Base-by-base conservation (phyloP, 1,140 invertebrate species). In the Scaptomyza montana region DNA sequence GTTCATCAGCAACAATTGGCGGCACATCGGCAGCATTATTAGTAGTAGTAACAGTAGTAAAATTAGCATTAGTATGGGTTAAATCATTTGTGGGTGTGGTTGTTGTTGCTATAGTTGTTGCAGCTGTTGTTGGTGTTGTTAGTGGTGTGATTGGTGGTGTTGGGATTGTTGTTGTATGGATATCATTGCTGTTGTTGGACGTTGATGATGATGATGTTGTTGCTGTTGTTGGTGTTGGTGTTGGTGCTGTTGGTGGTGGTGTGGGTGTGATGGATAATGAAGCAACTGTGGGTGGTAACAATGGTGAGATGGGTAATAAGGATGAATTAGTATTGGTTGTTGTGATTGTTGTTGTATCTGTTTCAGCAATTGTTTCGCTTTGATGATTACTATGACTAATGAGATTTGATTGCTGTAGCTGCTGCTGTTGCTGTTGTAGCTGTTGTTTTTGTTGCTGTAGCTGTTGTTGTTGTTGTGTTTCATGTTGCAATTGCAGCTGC, bases 21-120 rank as follows among this genome's bases (percentile, higher is more conserved):
- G 74, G 60, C 45, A 65, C 63, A 68, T 87, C 76, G 70, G 87
- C 87, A 87, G 82, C 82, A 77, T 90, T 86, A 54, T 86, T 90
- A 90, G 87, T 90, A 90, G 79, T 74, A 67, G 75, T 90, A 90
- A 79, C 74, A 67, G 75, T 89, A 78, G 84, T 85, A 80, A 89
- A 85, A 87, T 89, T 90, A 69, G 67, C 82, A 89, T 90, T 91
- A 91, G 85, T 87, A 89, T 86, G 78, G 74, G 85, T 86, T 86
- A 86, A 54, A 89, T 81, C 65, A 76, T 51, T 89, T 74, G 60
- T 62, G 41, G 74, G 54, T 56, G 74, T 65, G 62, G 41, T 55
- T 56, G 54, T 66, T 68, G 61, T 43, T 64, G 79, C 53, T 67
- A 73, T 21, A 61, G 61, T 75, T 70, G 67, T 57, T 61, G 67